Evolutionary conservation across 2,888 invertebrate genomes (phyloP), one percentile per base, ranked within the genome.

Genomic region (Athripsodes cinereus): DNA sequence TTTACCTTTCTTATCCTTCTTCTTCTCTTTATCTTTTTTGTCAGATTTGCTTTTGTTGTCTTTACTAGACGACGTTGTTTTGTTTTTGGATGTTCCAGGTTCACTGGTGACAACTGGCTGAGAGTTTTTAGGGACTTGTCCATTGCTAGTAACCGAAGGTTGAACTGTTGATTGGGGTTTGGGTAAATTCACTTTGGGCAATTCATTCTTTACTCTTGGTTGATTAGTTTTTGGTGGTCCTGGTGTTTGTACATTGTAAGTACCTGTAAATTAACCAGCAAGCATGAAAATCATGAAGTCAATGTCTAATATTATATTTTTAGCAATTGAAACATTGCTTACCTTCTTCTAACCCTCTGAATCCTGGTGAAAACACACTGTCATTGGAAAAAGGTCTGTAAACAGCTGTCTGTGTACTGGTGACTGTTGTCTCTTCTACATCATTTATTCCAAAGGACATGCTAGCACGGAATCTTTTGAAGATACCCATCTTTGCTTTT

Each of bases 391-490:
- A 52, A 2, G 52, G 44, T 34, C 57, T 44, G 18, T 57, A 57
- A n/a, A 52, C 52, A 5, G 57, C 52, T 20, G 26, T 2, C 10
- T n/a, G 34, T 5, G 31, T 13, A 22, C 26, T 31, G 16, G 52
- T 8, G 22, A 26, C 22, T 19, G 22, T n/a, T 20, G 53, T 49
- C 58, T 22, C 3, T 18, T 56, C 22, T 51, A 53, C 22, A 60
- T 59, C 19, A 56, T 62, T 16, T 13, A 21, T 19, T 13, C 52
- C 26, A 13, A 57, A 52, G 11, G 60, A 65, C 51, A 74, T 64
- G 11, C 74, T 71, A 22, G 75, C 78, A 50, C 75, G 72, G 66
- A 81, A 81, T 70, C 78, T 75, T 67, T 74, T 76, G 64, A 76
- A 76, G 19, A 78, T 72, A 50, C 76, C 76, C 56, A 76, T 40